These are phyloP conservation scores for Sarcophaga rosellei DNA, from an alignment of 2,888 invertebrate genomes.

Conservation along the genomic window DNA sequence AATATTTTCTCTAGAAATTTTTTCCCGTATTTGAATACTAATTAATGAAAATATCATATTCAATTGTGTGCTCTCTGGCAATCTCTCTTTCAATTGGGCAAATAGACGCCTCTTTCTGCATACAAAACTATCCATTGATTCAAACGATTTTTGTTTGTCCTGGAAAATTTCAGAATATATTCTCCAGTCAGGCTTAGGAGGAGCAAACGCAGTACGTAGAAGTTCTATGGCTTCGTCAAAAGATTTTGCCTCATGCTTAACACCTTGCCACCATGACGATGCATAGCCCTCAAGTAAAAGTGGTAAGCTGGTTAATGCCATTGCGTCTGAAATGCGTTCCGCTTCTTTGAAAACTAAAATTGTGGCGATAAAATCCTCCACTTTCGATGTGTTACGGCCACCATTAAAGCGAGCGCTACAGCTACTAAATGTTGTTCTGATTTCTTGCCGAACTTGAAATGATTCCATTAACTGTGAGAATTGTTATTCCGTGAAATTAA, in stretches of 20 bases:
- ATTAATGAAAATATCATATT: constrained; percentile 28
- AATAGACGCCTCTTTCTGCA: constrained; percentile 38
- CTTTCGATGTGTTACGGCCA: constrained; percentile 37
- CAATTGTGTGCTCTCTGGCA: constrained; percentile 39
- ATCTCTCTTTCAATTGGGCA: constrained; percentile 33
- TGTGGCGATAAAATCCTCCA: constrained; percentile 54
- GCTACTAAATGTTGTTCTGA: constrained; percentile 15
- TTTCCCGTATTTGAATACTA: neutral
- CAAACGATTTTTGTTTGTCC: constrained; percentile 33
- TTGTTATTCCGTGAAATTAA: constrained; percentile 27
- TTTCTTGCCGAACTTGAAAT: constrained; percentile 10
- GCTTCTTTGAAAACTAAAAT: constrained; percentile 40
- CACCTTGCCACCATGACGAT: constrained; percentile 61
- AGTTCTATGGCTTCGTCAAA: constrained; percentile 26
- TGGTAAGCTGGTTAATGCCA: constrained; percentile 51
- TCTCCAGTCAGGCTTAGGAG: constrained; percentile 42
- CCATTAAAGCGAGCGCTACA: constrained; percentile 52
- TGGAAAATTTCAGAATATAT: constrained; percentile 37
- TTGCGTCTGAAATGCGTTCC: constrained; percentile 41
- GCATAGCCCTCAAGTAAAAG: constrained; percentile 54
- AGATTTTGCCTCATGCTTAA: constrained; percentile 32
- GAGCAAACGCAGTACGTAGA: constrained; percentile 33
- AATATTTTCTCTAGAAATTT: constrained; percentile 9
- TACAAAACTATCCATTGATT: constrained; percentile 47
- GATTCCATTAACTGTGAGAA: constrained; percentile 15